Conservation (phyloP, 2,113 vertebrate species). For the Micronycteris hirsuta region DNA sequence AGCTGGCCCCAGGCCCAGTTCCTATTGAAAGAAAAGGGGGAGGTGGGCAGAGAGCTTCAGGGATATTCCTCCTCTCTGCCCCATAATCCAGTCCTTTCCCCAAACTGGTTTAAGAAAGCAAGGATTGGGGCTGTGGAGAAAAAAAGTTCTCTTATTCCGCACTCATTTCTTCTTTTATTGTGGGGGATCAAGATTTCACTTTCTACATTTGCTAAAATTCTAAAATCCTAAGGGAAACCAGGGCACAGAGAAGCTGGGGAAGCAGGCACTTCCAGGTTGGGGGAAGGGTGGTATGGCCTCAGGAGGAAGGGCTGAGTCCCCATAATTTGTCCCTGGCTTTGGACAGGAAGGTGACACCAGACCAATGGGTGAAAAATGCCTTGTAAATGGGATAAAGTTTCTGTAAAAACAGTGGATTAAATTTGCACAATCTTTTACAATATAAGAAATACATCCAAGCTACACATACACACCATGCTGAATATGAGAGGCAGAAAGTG, state of each 20-base stretch:
- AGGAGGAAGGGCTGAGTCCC: slow-evolving; percentile 7
- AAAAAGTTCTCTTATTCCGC: not conserved
- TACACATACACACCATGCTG: not conserved
- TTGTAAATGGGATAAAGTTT: slow-evolving; percentile 15
- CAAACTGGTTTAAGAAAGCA: not conserved
- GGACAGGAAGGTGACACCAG: slow-evolving; percentile 47
- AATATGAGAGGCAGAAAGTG: not conserved
- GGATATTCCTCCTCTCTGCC: not conserved
- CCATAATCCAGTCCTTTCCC: not conserved
- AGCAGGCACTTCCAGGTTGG: slow-evolving; percentile 5
- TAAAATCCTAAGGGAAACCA: not conserved
- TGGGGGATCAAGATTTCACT: not conserved
- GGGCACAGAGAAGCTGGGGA: not conserved
- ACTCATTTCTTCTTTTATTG: not conserved
- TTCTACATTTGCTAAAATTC: not conserved
- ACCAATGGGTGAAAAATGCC: not conserved
- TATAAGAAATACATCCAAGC: not conserved
- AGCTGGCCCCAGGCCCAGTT: slow-evolving; percentile 52
- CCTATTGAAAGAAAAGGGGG: slow-evolving; percentile 18
- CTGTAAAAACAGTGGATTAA: slow-evolving; percentile 5
- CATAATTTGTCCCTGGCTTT: slow-evolving; percentile 37
- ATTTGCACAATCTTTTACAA: not conserved
- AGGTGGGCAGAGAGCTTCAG: not conserved
- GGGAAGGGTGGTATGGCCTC: not conserved
- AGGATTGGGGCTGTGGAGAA: not conserved